Evolutionary conservation across 2,113 vertebrate genomes (phyloP).

Genomic region (Lycaon pictus): DNA sequence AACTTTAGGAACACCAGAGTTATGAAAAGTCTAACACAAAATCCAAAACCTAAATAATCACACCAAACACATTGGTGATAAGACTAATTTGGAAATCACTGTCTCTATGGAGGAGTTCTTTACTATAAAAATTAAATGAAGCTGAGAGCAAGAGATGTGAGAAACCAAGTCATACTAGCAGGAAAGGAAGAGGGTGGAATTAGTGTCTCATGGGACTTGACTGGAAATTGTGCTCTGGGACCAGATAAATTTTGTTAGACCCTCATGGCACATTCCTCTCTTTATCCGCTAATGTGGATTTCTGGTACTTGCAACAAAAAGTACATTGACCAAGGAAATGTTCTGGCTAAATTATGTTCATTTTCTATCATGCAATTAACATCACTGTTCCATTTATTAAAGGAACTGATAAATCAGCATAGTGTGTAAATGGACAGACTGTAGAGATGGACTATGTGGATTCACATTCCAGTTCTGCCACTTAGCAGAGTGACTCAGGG

Average conservation of each 20-base stretch:
- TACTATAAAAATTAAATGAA: not conserved
- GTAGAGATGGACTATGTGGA: rapidly evolving
- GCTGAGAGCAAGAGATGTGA: not conserved
- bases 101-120: not conserved
- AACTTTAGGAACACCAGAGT: not conserved
- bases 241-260: not conserved
- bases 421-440: not conserved
- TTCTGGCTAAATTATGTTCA: not conserved
- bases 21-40: not conserved
- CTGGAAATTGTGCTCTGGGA: not conserved
- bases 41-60: not conserved
- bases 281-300: not conserved
- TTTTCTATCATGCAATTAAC: not conserved
- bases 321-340: not conserved
- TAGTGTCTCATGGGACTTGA: rapidly evolving
- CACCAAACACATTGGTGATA: not conserved
- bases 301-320: not conserved
- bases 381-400: not conserved
- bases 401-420: not conserved
- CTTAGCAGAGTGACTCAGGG: not conserved
- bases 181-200: not conserved
- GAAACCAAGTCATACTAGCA: not conserved
- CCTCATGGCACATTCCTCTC: not conserved
- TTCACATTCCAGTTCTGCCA: not conserved
- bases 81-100: not conserved